Base-by-base conservation (phyloP, 2,113 vertebrate genomes). In the Acanthochromis polyacanthus region DNA sequence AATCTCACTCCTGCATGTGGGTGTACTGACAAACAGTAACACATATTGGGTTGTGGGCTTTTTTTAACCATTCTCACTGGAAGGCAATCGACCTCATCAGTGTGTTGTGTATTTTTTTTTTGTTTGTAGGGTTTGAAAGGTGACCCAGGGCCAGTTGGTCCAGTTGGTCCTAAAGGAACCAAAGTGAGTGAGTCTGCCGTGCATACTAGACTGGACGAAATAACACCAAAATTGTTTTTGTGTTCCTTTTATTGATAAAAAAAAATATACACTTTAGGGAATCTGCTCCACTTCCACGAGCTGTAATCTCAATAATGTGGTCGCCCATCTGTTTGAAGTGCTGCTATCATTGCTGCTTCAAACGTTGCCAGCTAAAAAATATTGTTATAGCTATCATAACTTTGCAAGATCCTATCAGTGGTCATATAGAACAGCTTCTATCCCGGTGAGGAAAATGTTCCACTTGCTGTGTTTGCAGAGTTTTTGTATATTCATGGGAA, bases 61-160 rank as follows among this genome's bases (percentile, higher is more conserved):
- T 30, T 57, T 40, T 43, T 0, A 1, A 17, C 61, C 5, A 23
- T 56, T 66, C 30, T 16, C 32, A 36, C 6, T 84, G 4, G 75
- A 85, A 85, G 63, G 2, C 56, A 61, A 65, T 20, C 22, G 10
- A 48, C 48, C 22, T 46, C 30, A 79, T 66, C 32, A 36, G 32
- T 50, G 48, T 82, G 11, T 63, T 86, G 58, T 80, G 38, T 84
- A 74, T 67, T 67, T 20, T 59, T 25, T 69, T 20, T 89, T n/a
- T 93, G 52, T 93, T 64, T 69, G 56, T 81, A 97, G 98, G 97
- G 96, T 91, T 88, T 95, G 48, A 88, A 83, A 81, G 97, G 97
- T 85, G 96, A 96, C 89, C 83, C 88, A 78, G 97, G 96, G 72
- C 88, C 84, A 90, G 86, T 64, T 80, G 97, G 96, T 88, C 82